phyloP scores from a whole-genome alignment of 2,113 vertebrate species.

The Furnarius figulus region DNA sequence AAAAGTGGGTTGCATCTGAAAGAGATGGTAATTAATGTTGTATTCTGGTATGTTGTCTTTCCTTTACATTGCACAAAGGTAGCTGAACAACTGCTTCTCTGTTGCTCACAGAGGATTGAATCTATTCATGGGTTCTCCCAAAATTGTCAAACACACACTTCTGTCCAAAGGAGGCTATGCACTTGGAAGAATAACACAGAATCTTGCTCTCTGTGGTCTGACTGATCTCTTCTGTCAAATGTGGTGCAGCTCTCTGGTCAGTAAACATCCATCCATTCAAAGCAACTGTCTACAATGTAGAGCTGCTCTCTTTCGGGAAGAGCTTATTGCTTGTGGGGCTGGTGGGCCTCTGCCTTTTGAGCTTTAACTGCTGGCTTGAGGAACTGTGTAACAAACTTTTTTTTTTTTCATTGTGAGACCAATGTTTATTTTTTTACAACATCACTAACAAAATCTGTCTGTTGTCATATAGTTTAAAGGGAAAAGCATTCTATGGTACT shows the following conservation, averaged over 20 bases:
- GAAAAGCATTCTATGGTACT: not conserved
- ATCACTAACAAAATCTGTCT: not conserved
- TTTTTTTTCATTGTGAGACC: not conserved
- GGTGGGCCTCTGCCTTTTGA: not conserved
- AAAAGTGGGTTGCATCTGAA: not conserved
- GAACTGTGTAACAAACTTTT: not conserved
- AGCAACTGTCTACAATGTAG: not conserved
- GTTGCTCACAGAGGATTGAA: not conserved
- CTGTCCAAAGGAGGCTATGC: not conserved
- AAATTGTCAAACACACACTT: not conserved
- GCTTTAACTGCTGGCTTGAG: not conserved
- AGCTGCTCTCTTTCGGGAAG: not conserved
- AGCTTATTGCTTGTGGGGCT: not conserved
- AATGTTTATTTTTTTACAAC: slow-evolving; percentile 3
- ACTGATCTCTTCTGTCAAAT: not conserved
- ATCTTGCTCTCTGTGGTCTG: not conserved
- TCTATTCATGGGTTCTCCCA: not conserved
- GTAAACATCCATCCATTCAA: not conserved
- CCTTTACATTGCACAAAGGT: not conserved
- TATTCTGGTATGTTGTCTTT: not conserved
- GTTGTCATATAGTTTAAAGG: not conserved
- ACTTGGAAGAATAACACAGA: not conserved
- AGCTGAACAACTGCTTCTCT: not conserved
- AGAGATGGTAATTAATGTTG: not conserved
- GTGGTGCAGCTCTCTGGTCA: not conserved